Evolutionary conservation across 2,113 vertebrate species (phyloP).

Genomic region (Myxocyprinus asiaticus): DNA sequence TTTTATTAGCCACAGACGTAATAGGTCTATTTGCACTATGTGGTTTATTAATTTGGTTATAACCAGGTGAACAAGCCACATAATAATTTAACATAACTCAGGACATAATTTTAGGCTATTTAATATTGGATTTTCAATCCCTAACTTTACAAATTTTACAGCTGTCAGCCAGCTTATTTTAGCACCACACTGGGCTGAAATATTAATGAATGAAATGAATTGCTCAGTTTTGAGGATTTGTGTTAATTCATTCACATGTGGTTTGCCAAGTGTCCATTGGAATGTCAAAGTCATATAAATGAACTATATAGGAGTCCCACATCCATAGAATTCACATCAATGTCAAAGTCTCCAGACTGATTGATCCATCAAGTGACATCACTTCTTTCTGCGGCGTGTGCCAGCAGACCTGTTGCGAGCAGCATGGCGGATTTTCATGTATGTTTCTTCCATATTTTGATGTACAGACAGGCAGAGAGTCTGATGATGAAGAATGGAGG

Average conservation of each 20-base stretch:
- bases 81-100: too few species aligned
- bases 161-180: not conserved
- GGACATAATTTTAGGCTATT: not conserved
- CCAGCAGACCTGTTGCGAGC: constrained; percentile 20
- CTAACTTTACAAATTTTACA: not conserved
- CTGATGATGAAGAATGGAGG: constrained; percentile 59
- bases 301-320: not conserved
- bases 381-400: constrained; percentile 59
- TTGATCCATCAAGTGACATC: constrained; percentile 15
- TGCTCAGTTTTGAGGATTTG: too few species aligned
- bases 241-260: too few species aligned
- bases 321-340: not conserved
- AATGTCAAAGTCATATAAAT: not conserved
- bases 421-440: constrained; percentile 31
- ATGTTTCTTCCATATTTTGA: constrained; percentile 43
- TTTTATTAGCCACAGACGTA: not conserved
- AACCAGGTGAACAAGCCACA: too few species aligned
- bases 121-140: not conserved
- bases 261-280: not conserved
- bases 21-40: too few species aligned
- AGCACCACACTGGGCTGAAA: not conserved
- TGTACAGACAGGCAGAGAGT: constrained; percentile 54
- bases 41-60: too few species aligned
- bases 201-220: too few species aligned
- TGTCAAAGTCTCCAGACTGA: too few species aligned